Percentiles rank a stretch among this genome's conserved stretches.
phyloP scores from a whole-genome alignment of 2,113 vertebrate species.

The Dicerorhinus sumatrensis region DNA sequence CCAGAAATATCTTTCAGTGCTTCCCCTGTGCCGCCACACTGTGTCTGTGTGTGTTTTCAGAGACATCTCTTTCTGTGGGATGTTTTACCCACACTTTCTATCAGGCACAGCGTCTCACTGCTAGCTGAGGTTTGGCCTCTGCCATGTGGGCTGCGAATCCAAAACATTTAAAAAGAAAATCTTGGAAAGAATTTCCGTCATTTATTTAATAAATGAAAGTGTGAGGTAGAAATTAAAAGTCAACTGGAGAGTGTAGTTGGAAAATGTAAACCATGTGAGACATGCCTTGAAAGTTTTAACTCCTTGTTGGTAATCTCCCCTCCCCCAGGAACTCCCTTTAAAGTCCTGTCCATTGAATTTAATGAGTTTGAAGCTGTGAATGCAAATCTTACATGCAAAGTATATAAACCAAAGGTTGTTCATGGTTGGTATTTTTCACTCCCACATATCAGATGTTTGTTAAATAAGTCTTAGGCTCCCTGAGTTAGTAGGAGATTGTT shows the following conservation, averaged over 20 bases:
- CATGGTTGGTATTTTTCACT: not conserved
- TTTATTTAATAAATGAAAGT: slow-evolving; percentile 61
- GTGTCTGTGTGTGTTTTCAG: slow-evolving; percentile 4
- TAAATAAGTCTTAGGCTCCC: not conserved
- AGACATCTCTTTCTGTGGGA: slow-evolving; percentile 25
- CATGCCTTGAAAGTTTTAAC: slow-evolving; percentile 8
- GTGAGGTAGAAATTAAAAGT: slow-evolving; percentile 57
- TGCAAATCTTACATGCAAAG: slow-evolving; percentile 25
- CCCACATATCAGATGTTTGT: not conserved
- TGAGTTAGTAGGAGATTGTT: not conserved
- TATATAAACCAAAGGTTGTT: not conserved
- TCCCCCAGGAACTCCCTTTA: not conserved
- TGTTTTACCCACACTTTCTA: not conserved
- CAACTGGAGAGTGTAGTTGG: slow-evolving; percentile 38
- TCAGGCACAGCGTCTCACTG: slow-evolving; percentile 25
- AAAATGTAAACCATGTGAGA: slow-evolving; percentile 56
- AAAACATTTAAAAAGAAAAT: slow-evolving; percentile 74
- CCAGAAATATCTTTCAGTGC: slow-evolving; percentile 34
- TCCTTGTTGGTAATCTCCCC: not conserved
- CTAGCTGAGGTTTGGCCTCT: slow-evolving; percentile 61
- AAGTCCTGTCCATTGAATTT: not conserved
- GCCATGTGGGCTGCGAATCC: not conserved
- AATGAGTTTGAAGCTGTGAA: slow-evolving; percentile 1
- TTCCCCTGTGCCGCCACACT: not conserved
- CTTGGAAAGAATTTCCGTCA: slow-evolving; percentile 61